These are phyloP conservation scores for Leptobrachium ailaonicum DNA, from an alignment of 2,113 vertebrate species.

Conservation along the genomic window DNA sequence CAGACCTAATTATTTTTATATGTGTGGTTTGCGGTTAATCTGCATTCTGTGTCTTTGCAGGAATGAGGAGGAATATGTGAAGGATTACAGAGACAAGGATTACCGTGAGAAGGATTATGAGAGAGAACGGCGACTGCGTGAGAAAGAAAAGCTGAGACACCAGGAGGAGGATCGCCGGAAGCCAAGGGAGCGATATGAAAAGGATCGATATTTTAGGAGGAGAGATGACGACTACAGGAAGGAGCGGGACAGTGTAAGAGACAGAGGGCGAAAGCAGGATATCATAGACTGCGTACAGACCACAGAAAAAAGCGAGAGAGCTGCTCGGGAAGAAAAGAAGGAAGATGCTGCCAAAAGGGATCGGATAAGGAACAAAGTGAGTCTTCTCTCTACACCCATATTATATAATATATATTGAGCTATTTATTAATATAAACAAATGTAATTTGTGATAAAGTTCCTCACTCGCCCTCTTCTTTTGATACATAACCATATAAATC, in stretches of 20 bases:
- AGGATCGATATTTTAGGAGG: slow-evolving; percentile 81
- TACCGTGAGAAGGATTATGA: slow-evolving; percentile 63
- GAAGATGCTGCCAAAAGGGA: slow-evolving; percentile 86
- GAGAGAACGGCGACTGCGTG: slow-evolving; percentile 80
- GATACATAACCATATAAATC: no score
- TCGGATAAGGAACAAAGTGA: slow-evolving; percentile 93
- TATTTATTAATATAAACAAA: no score
- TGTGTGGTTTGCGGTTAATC: no score
- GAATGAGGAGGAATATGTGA: slow-evolving; percentile 31
- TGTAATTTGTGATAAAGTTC: no score
- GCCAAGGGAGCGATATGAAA: slow-evolving; percentile 87
- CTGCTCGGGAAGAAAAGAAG: slow-evolving; percentile 79
- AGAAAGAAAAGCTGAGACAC: slow-evolving; percentile 80
- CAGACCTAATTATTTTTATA: no score
- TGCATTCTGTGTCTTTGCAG: neutral
- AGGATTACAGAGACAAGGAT: slow-evolving; percentile 42
- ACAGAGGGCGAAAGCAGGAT: slow-evolving; percentile 80
- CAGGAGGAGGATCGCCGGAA: slow-evolving; percentile 89
- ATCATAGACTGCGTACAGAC: slow-evolving; percentile 68
- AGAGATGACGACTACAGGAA: slow-evolving; percentile 86
- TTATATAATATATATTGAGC: no score
- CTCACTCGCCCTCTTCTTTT: no score
- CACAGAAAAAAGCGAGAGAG: slow-evolving; percentile 74
- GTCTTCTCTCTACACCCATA: neutral
- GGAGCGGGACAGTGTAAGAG: slow-evolving; percentile 79